A percentile compares a stretch with the other conserved stretches of the same genome.
phyloP scores from a whole-genome alignment of 2,888 invertebrate genomes.

The Perithous albicinctus region DNA sequence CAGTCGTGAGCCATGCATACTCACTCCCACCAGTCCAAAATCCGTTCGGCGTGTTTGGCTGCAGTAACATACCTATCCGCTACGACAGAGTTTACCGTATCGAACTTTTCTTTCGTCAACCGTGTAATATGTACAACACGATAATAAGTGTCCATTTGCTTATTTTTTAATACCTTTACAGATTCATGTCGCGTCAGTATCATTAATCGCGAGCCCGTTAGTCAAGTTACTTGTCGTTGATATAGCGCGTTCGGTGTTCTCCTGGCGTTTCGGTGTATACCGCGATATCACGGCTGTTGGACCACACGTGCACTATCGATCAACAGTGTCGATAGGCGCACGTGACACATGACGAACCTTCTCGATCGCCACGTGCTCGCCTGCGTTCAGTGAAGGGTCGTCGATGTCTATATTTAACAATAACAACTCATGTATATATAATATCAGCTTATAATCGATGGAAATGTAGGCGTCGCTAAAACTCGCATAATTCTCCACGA shows the following conservation, averaged over 20 bases:
- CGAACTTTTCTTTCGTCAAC: background rate
- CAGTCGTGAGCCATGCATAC: background rate
- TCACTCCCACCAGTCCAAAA: background rate
- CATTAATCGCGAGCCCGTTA: constrained; percentile 43
- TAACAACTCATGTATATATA: background rate
- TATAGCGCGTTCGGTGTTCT: constrained; percentile 4
- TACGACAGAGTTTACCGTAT: no score
- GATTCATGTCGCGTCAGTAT: constrained; percentile 26
- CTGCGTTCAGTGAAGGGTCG: constrained; percentile 45
- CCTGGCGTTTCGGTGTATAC: background rate
- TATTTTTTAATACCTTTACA: constrained; percentile 20
- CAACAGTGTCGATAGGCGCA: constrained; percentile 6
- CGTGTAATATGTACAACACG: constrained; percentile 44
- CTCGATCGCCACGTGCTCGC: constrained; percentile 18
- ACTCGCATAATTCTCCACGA: constrained; percentile 14
- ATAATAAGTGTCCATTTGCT: constrained; percentile 35
- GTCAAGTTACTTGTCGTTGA: constrained; percentile 43
- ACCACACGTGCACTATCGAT: constrained; percentile 42
- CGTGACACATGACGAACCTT: constrained; percentile 53
- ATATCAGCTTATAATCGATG: constrained; percentile 8
- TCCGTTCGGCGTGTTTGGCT: background rate
- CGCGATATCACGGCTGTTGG: constrained; percentile 23
- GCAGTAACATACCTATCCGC: no score
- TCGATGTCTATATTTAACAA: constrained; percentile 11
- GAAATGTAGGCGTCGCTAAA: constrained; percentile 40